Base-by-base conservation (phyloP, 2,797 vertebrate species). In the Catamblyrhynchus diadema region DNA sequence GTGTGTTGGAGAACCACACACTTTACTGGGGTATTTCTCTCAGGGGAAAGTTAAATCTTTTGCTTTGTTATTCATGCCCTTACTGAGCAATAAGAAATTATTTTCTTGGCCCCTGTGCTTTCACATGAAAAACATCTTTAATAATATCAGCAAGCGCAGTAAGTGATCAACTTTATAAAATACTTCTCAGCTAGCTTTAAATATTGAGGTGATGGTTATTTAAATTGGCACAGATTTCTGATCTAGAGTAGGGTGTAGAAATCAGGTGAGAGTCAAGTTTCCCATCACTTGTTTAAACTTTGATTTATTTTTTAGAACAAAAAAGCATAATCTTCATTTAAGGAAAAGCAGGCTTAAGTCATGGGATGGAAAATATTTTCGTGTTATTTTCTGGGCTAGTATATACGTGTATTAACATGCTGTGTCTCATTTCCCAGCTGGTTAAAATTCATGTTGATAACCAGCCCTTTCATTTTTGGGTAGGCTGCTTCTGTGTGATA, bases 31-130 rank as follows among this genome's bases (percentile, higher is more conserved):
- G 51, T 92, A 70, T 88, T 94, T 88, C 73, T 92, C 94, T 96
- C 95, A 96, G 96, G 95, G 89, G 91, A 91, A 94, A 84, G 33
- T 81, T 66, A 81, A 93, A 60, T 88, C 33, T 27, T 93, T 51
- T n/a, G 19, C 48, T 94, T 82, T 57, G 27, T 80, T 90, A 77
- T 60, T 96, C 20, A 37, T 8, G 33, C 78, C 84, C 54, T 81
- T 73, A 66, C 50, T 78, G 51, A 96, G 91, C 95, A 95, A 94
- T 90, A 95, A 94, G 70, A 79, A 86, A 32, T 72, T 84, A 60
- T 70, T 86, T 94, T 94, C 87, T 81, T 81, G 77, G 41, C 62
- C 54, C 62, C 59, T 88, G 57, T 45, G n/a, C 56, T 86, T 94
- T 88, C 59, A 90, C 6, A 4, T 72, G 33, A 88, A 88, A 87